Evolutionary conservation across 2,797 vertebrate species (phyloP).

Genomic region (Fundulus diaphanus): DNA sequence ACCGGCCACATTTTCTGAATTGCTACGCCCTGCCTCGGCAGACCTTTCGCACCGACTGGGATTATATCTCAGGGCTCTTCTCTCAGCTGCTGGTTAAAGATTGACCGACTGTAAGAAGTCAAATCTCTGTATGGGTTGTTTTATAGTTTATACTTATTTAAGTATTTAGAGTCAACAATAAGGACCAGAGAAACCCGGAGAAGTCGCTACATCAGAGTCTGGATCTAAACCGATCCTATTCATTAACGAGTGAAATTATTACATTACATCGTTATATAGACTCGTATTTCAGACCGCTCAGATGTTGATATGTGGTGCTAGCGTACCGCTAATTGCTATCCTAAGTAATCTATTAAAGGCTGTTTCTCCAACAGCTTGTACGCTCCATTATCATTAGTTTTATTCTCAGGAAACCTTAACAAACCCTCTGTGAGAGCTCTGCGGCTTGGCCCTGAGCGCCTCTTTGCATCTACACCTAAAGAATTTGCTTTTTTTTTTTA

Average conservation of each 20-base stretch:
- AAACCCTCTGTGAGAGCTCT: conserved; percentile 61
- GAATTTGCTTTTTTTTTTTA: conserved; percentile 55
- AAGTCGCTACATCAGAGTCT: conserved; percentile 31
- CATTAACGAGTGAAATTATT: conserved; percentile 55
- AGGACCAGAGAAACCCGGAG: background rate
- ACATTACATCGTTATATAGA: conserved; percentile 51
- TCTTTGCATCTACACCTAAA: conserved; percentile 87
- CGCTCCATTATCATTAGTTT: conserved; percentile 75
- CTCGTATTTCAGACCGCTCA: conserved; percentile 62
- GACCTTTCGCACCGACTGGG: conserved; percentile 59
- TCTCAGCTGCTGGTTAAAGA: conserved; percentile 35
- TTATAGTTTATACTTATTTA: conserved; percentile 15
- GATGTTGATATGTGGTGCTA: conserved; percentile 66
- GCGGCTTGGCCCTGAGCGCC: conserved; percentile 59
- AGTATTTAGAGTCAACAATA: conserved; percentile 6
- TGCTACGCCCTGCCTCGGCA: conserved; percentile 75
- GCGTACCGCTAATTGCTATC: conserved; percentile 73
- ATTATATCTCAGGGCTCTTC: conserved; percentile 56
- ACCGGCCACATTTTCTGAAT: conserved; percentile 83
- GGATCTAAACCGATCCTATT: conserved; percentile 32
- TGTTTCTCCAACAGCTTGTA: conserved; percentile 73
- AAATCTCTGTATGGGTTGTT: conserved; percentile 6
- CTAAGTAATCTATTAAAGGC: conserved; percentile 74
- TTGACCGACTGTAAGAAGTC: conserved; percentile 12
- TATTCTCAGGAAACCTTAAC: conserved; percentile 70